Evolutionary conservation across 2,113 vertebrate species (phyloP).

Genomic region (Periophthalmodon schlosseri): DNA sequence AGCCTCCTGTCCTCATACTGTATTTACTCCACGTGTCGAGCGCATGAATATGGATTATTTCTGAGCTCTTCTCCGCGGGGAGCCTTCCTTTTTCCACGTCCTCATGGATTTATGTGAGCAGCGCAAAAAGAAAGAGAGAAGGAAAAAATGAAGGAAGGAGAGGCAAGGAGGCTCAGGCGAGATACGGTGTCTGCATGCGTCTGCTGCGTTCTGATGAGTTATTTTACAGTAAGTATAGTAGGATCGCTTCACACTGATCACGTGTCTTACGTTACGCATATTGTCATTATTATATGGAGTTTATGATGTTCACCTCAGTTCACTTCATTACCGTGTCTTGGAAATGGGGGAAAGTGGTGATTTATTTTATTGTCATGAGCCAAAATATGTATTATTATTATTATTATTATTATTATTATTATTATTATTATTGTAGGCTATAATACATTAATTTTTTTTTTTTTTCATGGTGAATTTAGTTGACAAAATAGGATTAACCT

Average conservation of each 20-base stretch:
- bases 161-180: constrained; percentile 9
- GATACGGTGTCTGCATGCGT: constrained; percentile 24
- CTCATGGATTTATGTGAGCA: constrained; percentile 49
- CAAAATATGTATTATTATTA: neutral
- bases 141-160: neutral
- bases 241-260: neutral
- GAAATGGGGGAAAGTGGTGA: neutral
- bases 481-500: neutral
- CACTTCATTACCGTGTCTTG: neutral
- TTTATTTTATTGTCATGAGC: neutral
- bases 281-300: neutral
- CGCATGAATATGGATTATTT: constrained; percentile 67
- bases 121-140: constrained; percentile 6
- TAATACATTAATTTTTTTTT: neutral
- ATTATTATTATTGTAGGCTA: constrained; percentile 15
- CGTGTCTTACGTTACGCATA: neutral
- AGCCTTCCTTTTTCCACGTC: constrained; percentile 51
- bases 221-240: constrained; percentile 24
- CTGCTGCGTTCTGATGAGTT: constrained; percentile 32
- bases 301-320: neutral
- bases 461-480: neutral
- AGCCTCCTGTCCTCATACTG: constrained; percentile 25
- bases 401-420: constrained; percentile 13
- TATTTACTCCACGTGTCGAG: constrained; percentile 66
- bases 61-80: constrained; percentile 59